phyloP scores from a whole-genome alignment of 2,113 vertebrate genomes.

The Serilophus lunatus region DNA sequence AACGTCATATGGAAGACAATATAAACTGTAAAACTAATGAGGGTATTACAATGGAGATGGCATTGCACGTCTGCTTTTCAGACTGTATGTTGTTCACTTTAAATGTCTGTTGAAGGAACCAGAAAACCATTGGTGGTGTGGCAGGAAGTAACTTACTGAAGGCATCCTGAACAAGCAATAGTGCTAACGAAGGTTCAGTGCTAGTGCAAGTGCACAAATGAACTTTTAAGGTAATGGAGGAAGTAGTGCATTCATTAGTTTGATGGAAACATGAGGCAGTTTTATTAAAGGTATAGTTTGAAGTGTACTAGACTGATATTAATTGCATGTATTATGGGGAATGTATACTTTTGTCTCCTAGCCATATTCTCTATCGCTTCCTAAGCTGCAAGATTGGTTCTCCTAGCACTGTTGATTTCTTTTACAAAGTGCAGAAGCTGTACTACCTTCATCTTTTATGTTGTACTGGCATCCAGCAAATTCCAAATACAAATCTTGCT shows the following conservation, averaged over 20 bases:
- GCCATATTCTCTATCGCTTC: background rate
- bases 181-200: background rate
- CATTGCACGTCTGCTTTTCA: background rate
- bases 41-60: background rate
- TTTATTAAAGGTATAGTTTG: background rate
- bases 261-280: background rate
- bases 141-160: background rate
- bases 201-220: background rate
- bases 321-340: background rate
- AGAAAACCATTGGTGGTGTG: background rate
- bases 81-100: background rate
- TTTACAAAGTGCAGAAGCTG: constrained; percentile 19
- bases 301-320: background rate
- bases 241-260: background rate
- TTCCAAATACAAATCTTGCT: constrained; percentile 21
- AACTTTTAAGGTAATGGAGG: background rate
- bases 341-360: background rate
- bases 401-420: background rate
- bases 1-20: background rate
- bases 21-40: background rate
- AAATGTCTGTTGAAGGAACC: background rate
- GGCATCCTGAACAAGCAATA: background rate
- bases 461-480: background rate
- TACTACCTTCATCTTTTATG: background rate
- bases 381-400: background rate